Percentiles rank a stretch among this genome's conserved stretches.
phyloP scores from a whole-genome alignment of 2,797 vertebrate species.

The Hypotaenidia philippensis region DNA sequence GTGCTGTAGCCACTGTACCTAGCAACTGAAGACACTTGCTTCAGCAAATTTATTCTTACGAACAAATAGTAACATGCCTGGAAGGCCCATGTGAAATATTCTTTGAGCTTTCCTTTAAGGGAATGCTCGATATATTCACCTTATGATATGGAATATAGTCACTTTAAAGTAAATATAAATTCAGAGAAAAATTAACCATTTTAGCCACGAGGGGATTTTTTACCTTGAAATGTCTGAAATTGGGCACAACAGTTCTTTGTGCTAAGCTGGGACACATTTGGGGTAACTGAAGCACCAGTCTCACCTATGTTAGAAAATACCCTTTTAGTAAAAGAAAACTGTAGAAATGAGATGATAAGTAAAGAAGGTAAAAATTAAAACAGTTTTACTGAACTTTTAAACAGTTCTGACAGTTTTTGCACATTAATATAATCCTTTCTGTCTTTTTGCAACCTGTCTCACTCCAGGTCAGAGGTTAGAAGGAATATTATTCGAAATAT shows the following conservation, averaged over 20 bases:
- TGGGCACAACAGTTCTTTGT: background rate
- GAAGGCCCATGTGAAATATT: background rate
- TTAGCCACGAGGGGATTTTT: accelerated
- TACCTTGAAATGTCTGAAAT: background rate
- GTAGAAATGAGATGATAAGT: background rate
- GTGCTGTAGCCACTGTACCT: background rate
- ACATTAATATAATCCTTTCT: background rate
- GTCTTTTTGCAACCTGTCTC: background rate
- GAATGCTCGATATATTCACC: background rate
- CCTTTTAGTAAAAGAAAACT: background rate
- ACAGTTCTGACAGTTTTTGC: background rate
- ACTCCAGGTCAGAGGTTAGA: background rate
- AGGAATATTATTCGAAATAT: background rate
- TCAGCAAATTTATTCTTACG: background rate
- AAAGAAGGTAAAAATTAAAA: background rate
- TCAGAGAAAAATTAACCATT: background rate
- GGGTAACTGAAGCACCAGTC: background rate
- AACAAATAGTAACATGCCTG: background rate
- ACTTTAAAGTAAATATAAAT: background rate
- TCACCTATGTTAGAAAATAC: background rate
- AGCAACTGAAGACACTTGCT: background rate
- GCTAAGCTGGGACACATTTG: background rate
- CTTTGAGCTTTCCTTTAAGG: background rate
- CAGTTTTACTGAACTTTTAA: background rate
- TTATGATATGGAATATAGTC: background rate